phyloP scores from a whole-genome alignment of 2,888 invertebrate species.

The Apoda limacodes region DNA sequence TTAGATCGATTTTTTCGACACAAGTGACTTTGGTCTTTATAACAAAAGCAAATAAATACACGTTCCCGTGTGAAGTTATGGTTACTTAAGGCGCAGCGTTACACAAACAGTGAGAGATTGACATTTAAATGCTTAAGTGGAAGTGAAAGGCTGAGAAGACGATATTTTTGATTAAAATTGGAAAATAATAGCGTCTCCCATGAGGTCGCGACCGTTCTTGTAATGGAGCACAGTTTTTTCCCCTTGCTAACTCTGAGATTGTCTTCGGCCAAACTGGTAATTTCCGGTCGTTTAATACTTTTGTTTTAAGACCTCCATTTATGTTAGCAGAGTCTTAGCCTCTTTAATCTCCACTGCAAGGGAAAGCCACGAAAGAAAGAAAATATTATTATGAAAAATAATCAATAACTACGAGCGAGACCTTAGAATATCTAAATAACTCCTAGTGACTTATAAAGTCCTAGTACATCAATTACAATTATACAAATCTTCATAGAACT shows the following conservation, averaged over 20 bases:
- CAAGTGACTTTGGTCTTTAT: conserved; percentile 25
- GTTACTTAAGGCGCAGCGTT: conserved; percentile 36
- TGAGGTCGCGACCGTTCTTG: conserved; percentile 41
- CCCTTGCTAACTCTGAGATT: conserved; percentile 44
- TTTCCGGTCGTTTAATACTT: conserved; percentile 39
- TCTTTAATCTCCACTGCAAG: too few relatives aligned
- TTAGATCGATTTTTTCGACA: conserved; percentile 28
- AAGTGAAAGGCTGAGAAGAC: conserved; percentile 63
- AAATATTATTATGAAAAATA: too few relatives aligned
- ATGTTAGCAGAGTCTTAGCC: too few relatives aligned
- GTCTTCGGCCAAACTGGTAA: conserved; percentile 43
- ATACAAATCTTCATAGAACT: too few relatives aligned
- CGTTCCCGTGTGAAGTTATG: conserved; percentile 16
- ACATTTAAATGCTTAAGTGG: conserved; percentile 69
- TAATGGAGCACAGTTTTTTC: conserved; percentile 39
- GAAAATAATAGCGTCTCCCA: conserved; percentile 69
- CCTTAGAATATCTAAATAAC: too few relatives aligned
- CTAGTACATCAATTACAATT: too few relatives aligned
- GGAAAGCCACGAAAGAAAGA: too few relatives aligned
- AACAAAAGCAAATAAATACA: conserved; percentile 20
- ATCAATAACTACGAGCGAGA: too few relatives aligned
- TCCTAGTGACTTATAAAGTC: too few relatives aligned
- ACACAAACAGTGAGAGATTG: conserved; percentile 48
- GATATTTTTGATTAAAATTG: conserved; percentile 70
- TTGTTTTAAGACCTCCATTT: too few relatives aligned